Base-by-base conservation (phyloP, 53 echinoderm and acorn worm genomes). In the Holothuria leucospilota region DNA sequence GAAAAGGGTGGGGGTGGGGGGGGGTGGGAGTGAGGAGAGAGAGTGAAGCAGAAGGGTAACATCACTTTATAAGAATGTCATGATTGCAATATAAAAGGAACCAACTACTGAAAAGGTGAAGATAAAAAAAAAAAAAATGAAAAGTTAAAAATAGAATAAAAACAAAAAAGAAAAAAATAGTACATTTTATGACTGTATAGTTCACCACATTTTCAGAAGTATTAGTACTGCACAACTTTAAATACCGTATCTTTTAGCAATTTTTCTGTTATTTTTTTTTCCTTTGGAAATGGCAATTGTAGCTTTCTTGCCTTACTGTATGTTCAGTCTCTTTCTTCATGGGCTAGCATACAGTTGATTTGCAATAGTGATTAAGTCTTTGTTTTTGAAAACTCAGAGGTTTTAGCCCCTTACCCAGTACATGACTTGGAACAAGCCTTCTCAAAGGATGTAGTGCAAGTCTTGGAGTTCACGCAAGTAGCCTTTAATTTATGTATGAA, bases 101-200 rank as follows among this genome's bases (percentile, higher is more conserved):
- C 49, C 15, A 38, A 51, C 16, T 75, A 40, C 75, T 52, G 14
- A 13, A 24, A 12, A 75, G 51, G 40, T 16, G 46, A 39, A 38
- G 72, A 39, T 2, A 39, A 14, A 20, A 42, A 34, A 29, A 16
- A n/a, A 34, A 29, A 71, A 42, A 29, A 34, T 38, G 24, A 34
- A 34, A 42, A 21, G 34, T 3, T 34, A 71, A 71, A 30, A 38
- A 30, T 71, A 73, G 39, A 39, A 74, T 25, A 42, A 23, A 74
- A 74, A n/a, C 7, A 15, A 25, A 46, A 74, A 75, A 30, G 39
- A 13, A n/a, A 39, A 20, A 75, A 75, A 75, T 75, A 51, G 53
- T 75, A 75, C 75, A 51, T 75, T 75, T n/a, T 75, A 75, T 75
- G 75, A 75, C 25, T 75, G 75, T 75, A 75, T 75, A 75, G 75